Evolutionary conservation across 2,113 vertebrate genomes (phyloP), one percentile per base, ranked within the genome.

Genomic region (Theristicus caerulescens): DNA sequence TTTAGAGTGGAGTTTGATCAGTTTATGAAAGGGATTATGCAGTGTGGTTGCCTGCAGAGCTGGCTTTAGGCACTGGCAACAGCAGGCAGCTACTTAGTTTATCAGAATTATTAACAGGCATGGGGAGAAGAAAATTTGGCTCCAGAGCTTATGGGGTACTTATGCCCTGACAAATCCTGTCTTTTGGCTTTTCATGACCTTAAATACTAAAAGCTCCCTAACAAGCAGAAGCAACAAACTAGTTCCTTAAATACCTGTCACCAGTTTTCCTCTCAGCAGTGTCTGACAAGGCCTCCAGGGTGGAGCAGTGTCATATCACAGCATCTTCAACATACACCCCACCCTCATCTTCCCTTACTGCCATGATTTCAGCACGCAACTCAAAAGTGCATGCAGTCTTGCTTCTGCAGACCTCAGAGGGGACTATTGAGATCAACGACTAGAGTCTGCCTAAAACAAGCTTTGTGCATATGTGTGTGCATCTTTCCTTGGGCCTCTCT

Each of bases 291-390:
- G 38, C 38, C n/a, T 67, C 26, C 32, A 59, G 25, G 14, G 4
- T 49, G 42, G 38, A 55, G 38, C 24, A n/a, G 22, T 51, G 16
- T 20, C 61, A 47, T 19, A 67, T 29, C 85, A 57, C 25, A 85
- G 13, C 32, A 57, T 9, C 49, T 69, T 20, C 64, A 32, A 4
- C 21, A 44, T 3, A 44, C 13, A 38, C 5, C 18, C 31, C 27
- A 81, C 47, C 24, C n/a, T 81, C 4, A 1, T 55, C 38, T 55
- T 66, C 58, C 32, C 29, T 66, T 31, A 26, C 17, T 64, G 11
- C 22, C n/a, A 7, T 11, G 47, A n/a, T 57, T 92, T 82, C 0
- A 0, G 15, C 46, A n/a, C 0, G 1, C 58, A 29, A 4, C 19
- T 54, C 38, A 44, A 73, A 92, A 85, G 34, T 3, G 3, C 31